Evolutionary conservation across 2,888 invertebrate species (phyloP), one percentile per base, ranked within the genome.

Genomic region (Caenorhabditis angaria): DNA sequence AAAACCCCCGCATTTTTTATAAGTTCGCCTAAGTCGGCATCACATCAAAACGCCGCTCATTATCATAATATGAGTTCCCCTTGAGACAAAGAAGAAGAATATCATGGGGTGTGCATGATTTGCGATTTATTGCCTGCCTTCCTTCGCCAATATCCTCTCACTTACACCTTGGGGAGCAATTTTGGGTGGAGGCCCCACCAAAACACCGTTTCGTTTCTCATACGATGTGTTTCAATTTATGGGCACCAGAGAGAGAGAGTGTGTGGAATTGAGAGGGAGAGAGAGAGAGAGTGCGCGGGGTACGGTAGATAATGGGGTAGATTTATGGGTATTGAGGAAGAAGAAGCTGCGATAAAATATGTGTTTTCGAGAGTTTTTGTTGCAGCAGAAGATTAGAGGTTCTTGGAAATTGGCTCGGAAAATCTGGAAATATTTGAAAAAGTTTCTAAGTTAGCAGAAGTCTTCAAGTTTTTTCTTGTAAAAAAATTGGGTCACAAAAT

Each of bases 161-260:
- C 61, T 70, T 70, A 70, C 70, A 70, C 70, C 70, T 70, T 70
- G 62, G 70, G 70, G 70, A 70, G 70, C 70, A 70, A 70, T 70
- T 70, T 60, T 32, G 25, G 25, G 22, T 22, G 50, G 50, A 5
- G 50, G 5, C 5, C 22, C 6, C 5, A 50, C 6, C 5, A 32
- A 20, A 41, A 41, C 41, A 41, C 41, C 41, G 41, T 41, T 41
- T 41, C 32, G n/a, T n/a, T n/a, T n/a, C n/a, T n/a, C n/a, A n/a
- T 32, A 8, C 41, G 18, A 41, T 41, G 41, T 41, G 41, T 41
- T 41, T 41, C 41, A 41, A 41, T 41, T 41, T 41, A 41, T 41
- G 41, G 41, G 8, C 14, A 18, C n/a, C n/a, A n/a, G n/a, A n/a
- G n/a, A 18, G 41, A 41, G 41, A 41, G 41, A 41, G 5, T 41